Conservation (phyloP, 2,113 vertebrate genomes). For the Pelecanoides urinatrix region DNA sequence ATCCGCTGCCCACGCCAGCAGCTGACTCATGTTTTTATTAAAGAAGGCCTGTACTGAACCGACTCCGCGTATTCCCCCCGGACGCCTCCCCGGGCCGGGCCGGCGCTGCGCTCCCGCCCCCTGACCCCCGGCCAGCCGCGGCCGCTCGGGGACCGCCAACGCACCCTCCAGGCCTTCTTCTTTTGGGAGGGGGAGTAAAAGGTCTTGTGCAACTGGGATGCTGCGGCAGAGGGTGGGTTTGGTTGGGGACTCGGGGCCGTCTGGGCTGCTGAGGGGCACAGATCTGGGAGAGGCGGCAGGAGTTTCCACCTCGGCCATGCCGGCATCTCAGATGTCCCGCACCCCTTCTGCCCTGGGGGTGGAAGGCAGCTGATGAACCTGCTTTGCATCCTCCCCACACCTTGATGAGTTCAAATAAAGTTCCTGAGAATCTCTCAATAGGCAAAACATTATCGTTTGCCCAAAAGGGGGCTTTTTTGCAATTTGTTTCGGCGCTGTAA, state of each 20-base stretch:
- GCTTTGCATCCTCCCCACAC: background rate
- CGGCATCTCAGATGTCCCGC: background rate
- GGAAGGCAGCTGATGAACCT: background rate
- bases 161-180: background rate
- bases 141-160: background rate
- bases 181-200: background rate
- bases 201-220: background rate
- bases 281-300: background rate
- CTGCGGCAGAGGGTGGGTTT: background rate
- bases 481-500: background rate
- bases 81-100: background rate
- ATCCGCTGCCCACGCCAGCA: conserved; percentile 75
- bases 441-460: background rate
- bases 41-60: conserved; percentile 41
- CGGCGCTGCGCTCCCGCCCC: background rate
- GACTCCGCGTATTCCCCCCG: background rate
- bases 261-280: background rate
- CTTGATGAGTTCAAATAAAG: background rate
- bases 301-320: rapidly evolving
- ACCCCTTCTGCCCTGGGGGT: background rate
- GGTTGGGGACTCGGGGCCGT: rapidly evolving
- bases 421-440: background rate
- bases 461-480: background rate
- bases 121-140: background rate
- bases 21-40: conserved; percentile 79